Percentiles rank a stretch among this genome's conserved stretches.
These are phyloP conservation scores for Morpho helenor DNA, from an alignment of 2,888 invertebrate species.

Conservation along the genomic window DNA sequence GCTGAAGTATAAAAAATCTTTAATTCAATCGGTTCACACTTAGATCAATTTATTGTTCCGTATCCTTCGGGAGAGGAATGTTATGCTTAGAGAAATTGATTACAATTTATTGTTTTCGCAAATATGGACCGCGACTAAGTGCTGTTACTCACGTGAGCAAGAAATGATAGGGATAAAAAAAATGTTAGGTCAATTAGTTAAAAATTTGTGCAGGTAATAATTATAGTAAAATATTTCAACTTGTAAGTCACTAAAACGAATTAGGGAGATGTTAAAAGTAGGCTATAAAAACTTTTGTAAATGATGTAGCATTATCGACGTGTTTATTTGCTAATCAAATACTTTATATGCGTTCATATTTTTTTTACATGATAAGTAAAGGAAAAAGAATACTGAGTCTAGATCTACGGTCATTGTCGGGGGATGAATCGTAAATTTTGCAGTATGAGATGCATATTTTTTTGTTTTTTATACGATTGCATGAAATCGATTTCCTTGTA, in stretches of 20 bases:
- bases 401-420: constrained; percentile 68
- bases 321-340: constrained; percentile 38
- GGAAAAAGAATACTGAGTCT: constrained; percentile 37
- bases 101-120: constrained; percentile 27
- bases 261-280: constrained; percentile 16
- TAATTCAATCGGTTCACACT: constrained; percentile 51
- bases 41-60: constrained; percentile 41
- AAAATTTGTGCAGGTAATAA: constrained; percentile 19
- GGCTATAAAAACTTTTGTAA: constrained; percentile 9
- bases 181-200: constrained; percentile 17
- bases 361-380: constrained; percentile 7
- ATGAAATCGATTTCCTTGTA: constrained; percentile 68
- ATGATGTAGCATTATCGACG: constrained; percentile 3
- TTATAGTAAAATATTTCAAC: constrained; percentile 19
- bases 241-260: constrained; percentile 5
- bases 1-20: constrained; percentile 31
- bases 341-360: not conserved
- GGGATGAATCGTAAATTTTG: constrained; percentile 73
- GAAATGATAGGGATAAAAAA: constrained; percentile 20
- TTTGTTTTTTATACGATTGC: constrained; percentile 51
- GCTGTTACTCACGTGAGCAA: constrained; percentile 26
- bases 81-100: constrained; percentile 32
- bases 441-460: constrained; percentile 55
- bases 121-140: constrained; percentile 26
- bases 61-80: constrained; percentile 34